These are phyloP conservation scores for Colletes gigas DNA, from an alignment of 1,140 invertebrate species.

Conservation along the genomic window DNA sequence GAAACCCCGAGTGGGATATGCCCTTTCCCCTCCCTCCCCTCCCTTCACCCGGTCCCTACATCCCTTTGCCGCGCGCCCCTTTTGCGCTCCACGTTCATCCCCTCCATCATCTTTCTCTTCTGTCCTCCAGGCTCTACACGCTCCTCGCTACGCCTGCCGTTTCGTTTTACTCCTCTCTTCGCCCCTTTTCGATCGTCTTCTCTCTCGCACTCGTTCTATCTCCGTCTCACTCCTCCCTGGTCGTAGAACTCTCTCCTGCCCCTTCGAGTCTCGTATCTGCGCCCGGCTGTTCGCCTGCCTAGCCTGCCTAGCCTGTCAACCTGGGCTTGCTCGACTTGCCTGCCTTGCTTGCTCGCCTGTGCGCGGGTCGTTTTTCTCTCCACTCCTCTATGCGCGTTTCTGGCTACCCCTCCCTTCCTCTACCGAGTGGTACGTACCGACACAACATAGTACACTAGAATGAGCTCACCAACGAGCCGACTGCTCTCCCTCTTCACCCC, in stretches of 20 bases:
- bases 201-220: background rate
- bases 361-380: conserved; percentile 44
- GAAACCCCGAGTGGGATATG: conserved; percentile 56
- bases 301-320: background rate
- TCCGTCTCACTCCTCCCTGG: conserved; percentile 7
- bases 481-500: conserved; percentile 41
- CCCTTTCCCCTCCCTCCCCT: conserved; percentile 52
- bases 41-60: conserved; percentile 12
- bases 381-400: conserved; percentile 34
- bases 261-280: conserved; percentile 26
- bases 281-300: conserved; percentile 17
- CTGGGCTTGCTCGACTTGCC: conserved; percentile 7
- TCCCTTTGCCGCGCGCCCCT: conserved; percentile 54
- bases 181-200: background rate
- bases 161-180: conserved; percentile 44
- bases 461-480: conserved; percentile 11
- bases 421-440: conserved; percentile 37
- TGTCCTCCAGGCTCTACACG: conserved; percentile 48
- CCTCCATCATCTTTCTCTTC: conserved; percentile 44
- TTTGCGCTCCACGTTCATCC: conserved; percentile 5
- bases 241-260: conserved; percentile 18
- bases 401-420: conserved; percentile 18
- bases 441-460: conserved; percentile 2
- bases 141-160: conserved; percentile 50
- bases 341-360: conserved; percentile 1